Base-by-base conservation (phyloP, 2,797 vertebrate species). In the Diglossa cyanea region DNA sequence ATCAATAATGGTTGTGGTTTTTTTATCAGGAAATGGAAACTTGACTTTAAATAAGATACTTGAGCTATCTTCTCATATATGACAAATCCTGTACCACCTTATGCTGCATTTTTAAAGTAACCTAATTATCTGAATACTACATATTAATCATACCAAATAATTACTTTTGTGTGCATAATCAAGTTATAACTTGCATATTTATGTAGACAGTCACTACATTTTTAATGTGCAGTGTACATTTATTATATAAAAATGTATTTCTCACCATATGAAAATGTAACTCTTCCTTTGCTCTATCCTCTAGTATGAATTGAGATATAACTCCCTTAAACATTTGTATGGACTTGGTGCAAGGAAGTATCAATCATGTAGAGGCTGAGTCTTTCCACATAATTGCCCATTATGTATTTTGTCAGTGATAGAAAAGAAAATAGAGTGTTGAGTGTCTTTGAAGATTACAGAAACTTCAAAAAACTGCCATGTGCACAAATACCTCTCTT, bases 381-480 rank as follows among this genome's bases (percentile, higher is more conserved):
- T 65, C 45, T 86, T 83, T 84, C n/a, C 44, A 75, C 47, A 6
- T 84, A 84, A 68, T 54, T 82, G 44, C 8, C 8, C 31, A 13
- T 89, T 45, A 31, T 24, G 6, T 91, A 30, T 86, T 91, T 94
- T 94, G 40, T 68, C 39, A 66, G 60, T 57, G 48, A 37, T 73
- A 79, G 51, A 78, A 88, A 90, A 90, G 30, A 75, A 74, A 77
- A 74, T n/a, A 28, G 28, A 74, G 68, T 17, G 10, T 82, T 57
- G 60, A 70, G 7, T 60, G 57, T 75, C 66, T 95, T 84, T 90
- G 76, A 90, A 93, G 66, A 81, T 78, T 79, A 65, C 37, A 73
- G 76, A 33, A 84, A 67, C 63, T 82, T 88, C 37, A 93, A 71
- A 92, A 72, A 92, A 65, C 68, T 79, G 48, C 30, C 39, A n/a